Base-by-base conservation (phyloP, 2,113 vertebrate species). In the Todiramphus saurophagus region DNA sequence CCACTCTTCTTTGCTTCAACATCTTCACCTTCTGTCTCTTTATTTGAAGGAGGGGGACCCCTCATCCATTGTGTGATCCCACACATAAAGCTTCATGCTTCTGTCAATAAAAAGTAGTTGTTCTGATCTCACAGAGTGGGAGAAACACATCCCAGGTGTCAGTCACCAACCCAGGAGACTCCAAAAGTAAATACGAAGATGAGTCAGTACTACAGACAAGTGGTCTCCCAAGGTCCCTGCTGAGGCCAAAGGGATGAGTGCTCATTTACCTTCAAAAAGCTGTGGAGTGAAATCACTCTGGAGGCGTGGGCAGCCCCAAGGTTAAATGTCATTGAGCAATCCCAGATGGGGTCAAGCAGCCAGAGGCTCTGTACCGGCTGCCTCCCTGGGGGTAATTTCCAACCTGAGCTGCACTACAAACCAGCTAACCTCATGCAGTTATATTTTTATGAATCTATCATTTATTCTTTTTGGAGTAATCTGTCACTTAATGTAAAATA, bases 401-500 rank as follows among this genome's bases (percentile, higher is more conserved):
- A 73, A 10, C 21, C 37, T 3, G 0, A 48, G 62, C 62, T 87
- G 58, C 37, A 44, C 48, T 35, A 62, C 30, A 62, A 67, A 67
- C 53, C 51, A 5, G 39, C 59, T 60, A 64, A 67, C 48, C 73
- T 75, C 88, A 23, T 4, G 7, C 51, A 72, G 79, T 16, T 70
- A 10, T 3, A 20, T 50, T 93, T 78, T 35, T 82, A 62, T 79
- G 37, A 87, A 79, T 87, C 66, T 60, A 48, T 30, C 64, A 23
- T 53, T 89, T 76, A 51, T 9, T 91, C 87, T 93, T 89, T 70
- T 62, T 27, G 8, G 10, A 60, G 41, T 60, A 68, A 94, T 82
- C 86, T 83, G 79, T 87, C 77, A 81, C 58, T 94, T 92, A 39
- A 20, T 85, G 67, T 48, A 92, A 95, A 95, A 93, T 63, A 84